phyloP scores from a whole-genome alignment of 2,888 invertebrate species.

The Fragum fragum region DNA sequence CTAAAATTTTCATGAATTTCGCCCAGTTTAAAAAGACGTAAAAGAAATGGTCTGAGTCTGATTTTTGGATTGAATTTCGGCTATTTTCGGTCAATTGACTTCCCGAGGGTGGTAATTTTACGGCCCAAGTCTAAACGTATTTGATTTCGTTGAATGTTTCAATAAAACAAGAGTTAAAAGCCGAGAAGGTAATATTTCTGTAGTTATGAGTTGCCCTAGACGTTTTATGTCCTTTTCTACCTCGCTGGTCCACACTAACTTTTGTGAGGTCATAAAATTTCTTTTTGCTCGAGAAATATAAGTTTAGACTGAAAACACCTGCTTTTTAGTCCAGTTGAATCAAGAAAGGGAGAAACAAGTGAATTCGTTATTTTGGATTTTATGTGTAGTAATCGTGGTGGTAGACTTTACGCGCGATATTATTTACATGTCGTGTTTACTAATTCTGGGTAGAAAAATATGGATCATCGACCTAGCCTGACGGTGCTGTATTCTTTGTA shows the following conservation, averaged over 20 bases:
- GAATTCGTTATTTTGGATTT: neutral
- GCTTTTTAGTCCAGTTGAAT: conserved; percentile 21
- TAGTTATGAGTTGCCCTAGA: conserved; percentile 74
- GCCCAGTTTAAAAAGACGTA: conserved; percentile 13
- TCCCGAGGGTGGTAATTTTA: conserved; percentile 64
- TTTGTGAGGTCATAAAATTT: conserved; percentile 69
- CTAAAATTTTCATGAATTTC: conserved; percentile 13
- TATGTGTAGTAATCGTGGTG: too few species aligned
- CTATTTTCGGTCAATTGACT: conserved; percentile 68
- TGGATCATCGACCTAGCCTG: too few species aligned
- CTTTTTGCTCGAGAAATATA: conserved; percentile 42
- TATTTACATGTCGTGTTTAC: too few species aligned
- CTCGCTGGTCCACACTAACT: conserved; percentile 60
- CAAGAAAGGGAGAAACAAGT: conserved; percentile 20
- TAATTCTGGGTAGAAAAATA: too few species aligned
- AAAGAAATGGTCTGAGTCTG: conserved; percentile 19
- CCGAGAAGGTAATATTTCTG: conserved; percentile 75
- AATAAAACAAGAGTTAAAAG: conserved; percentile 69
- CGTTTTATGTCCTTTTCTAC: conserved; percentile 66
- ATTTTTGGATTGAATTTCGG: conserved; percentile 58
- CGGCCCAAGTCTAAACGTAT: conserved; percentile 61
- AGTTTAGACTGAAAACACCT: conserved; percentile 22
- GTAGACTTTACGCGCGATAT: too few species aligned
- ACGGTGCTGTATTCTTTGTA: too few species aligned
- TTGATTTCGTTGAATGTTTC: conserved; percentile 62